Conservation (phyloP, 2,888 invertebrate genomes). For the Phoenoteleia sp. region DNA sequence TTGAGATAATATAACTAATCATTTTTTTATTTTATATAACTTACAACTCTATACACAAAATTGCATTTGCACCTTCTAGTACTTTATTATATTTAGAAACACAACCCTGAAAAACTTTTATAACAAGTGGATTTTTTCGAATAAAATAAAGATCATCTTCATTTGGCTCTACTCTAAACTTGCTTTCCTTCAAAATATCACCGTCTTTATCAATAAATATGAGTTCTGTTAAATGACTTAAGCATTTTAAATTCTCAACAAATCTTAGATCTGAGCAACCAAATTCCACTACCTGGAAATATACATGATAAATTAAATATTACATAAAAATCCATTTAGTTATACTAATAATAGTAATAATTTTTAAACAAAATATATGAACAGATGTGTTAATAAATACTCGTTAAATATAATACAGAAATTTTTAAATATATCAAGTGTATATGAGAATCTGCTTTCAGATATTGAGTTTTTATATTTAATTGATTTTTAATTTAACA, state of each 20-base stretch:
- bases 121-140: slow-evolving; percentile 17
- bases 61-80: slow-evolving; percentile 20
- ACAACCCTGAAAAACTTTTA: slow-evolving; percentile 32
- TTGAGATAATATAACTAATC: too few species aligned
- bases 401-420: too few species aligned
- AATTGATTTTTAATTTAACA: too few species aligned
- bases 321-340: too few species aligned
- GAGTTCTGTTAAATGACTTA: slow-evolving; percentile 17
- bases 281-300: slow-evolving; percentile 47
- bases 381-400: too few species aligned
- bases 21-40: not conserved
- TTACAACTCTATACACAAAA: slow-evolving; percentile 50
- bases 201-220: slow-evolving; percentile 42
- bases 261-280: slow-evolving; percentile 40
- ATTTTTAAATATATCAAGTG: too few species aligned
- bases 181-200: not conserved
- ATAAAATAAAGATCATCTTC: slow-evolving; percentile 12
- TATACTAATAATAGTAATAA: too few species aligned
- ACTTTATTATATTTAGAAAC: slow-evolving; percentile 15
- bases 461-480: too few species aligned
- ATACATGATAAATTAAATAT: not conserved
- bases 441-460: too few species aligned
- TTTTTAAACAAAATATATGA: too few species aligned
- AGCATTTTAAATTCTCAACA: not conserved
- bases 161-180: not conserved